phyloP scores from a whole-genome alignment of 2,888 invertebrate species.

The Mythimna ferrago region DNA sequence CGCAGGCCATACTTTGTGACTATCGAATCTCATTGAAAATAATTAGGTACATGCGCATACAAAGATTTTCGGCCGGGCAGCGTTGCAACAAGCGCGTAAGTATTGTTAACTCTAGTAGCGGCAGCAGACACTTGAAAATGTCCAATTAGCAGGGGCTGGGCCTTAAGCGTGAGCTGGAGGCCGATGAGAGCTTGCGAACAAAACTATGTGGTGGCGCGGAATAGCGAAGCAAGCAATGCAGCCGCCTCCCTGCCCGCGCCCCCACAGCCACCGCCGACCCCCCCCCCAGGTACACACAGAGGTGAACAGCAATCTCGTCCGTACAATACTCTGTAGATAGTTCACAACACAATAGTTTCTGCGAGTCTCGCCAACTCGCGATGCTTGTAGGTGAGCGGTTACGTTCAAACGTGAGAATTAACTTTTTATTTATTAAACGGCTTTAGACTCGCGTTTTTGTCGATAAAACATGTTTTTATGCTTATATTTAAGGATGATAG shows the following conservation, averaged over 20 bases:
- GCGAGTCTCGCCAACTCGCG: constrained; percentile 69
- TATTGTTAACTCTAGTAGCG: constrained; percentile 73
- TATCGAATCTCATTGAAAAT: constrained; percentile 61
- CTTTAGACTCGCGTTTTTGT: constrained; percentile 22
- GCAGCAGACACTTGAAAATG: constrained; percentile 76
- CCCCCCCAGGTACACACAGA: constrained; percentile 77
- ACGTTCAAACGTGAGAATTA: constrained; percentile 58
- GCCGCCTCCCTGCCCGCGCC: constrained; percentile 63
- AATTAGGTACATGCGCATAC: constrained; percentile 59
- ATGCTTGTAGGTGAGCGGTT: constrained; percentile 63
- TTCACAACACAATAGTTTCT: constrained; percentile 76
- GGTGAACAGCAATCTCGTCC: constrained; percentile 84
- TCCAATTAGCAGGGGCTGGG: constrained; percentile 81
- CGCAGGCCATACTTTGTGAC: constrained; percentile 57
- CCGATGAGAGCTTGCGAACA: constrained; percentile 85
- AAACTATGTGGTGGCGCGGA: constrained; percentile 85
- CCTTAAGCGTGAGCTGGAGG: constrained; percentile 82
- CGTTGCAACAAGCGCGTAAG: constrained; percentile 64
- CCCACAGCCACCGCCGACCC: constrained; percentile 62
- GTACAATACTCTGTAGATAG: constrained; percentile 76
- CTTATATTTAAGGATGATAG: constrained; percentile 13
- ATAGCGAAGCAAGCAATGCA: constrained; percentile 81
- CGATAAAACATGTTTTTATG: constrained; percentile 17
- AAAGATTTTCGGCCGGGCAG: constrained; percentile 56
- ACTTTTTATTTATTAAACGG: constrained; percentile 57